These are phyloP conservation scores for Cerceris ruficornis DNA, from an alignment of 2,888 invertebrate genomes.

Conservation along the genomic window DNA sequence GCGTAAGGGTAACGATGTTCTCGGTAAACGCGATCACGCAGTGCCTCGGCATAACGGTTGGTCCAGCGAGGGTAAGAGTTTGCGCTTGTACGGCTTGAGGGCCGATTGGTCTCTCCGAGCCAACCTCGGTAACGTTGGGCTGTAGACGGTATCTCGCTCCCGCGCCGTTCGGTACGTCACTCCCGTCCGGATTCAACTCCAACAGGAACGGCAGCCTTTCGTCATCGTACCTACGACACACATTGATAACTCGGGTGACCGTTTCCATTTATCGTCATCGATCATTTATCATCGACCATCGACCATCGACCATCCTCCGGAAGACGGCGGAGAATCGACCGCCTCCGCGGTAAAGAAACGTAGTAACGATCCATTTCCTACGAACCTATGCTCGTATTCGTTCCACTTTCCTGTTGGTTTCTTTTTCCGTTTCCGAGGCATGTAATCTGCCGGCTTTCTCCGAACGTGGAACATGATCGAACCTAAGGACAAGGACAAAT, in stretches of 20 bases:
- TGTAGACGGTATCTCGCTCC: constrained; percentile 83
- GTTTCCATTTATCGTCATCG: not conserved
- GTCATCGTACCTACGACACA: constrained; percentile 82
- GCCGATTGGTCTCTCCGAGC: constrained; percentile 89
- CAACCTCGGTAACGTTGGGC: constrained; percentile 87
- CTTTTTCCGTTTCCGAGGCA: constrained; percentile 95
- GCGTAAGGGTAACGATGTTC: constrained; percentile 96
- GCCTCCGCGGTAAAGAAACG: too few species aligned
- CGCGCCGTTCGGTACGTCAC: constrained; percentile 79
- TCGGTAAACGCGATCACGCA: constrained; percentile 96
- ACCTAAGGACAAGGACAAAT: constrained; percentile 84
- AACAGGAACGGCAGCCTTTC: constrained; percentile 87
- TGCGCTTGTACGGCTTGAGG: constrained; percentile 81
- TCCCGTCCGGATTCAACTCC: constrained; percentile 91
- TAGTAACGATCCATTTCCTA: not conserved
- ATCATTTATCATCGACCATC: too few species aligned
- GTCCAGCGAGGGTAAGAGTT: constrained; percentile 90
- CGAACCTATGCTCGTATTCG: constrained; percentile 79
- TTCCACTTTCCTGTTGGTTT: constrained; percentile 85
- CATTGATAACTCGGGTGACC: not conserved
- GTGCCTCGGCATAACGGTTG: constrained; percentile 96
- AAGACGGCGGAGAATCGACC: too few species aligned
- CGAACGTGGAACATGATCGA: constrained; percentile 99
- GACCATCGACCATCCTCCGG: too few species aligned
- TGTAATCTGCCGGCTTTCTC: constrained; percentile 94